These are phyloP conservation scores for Trissonchulus latispiculum DNA, from an alignment of 2,888 invertebrate genomes.

Conservation along the genomic window DNA sequence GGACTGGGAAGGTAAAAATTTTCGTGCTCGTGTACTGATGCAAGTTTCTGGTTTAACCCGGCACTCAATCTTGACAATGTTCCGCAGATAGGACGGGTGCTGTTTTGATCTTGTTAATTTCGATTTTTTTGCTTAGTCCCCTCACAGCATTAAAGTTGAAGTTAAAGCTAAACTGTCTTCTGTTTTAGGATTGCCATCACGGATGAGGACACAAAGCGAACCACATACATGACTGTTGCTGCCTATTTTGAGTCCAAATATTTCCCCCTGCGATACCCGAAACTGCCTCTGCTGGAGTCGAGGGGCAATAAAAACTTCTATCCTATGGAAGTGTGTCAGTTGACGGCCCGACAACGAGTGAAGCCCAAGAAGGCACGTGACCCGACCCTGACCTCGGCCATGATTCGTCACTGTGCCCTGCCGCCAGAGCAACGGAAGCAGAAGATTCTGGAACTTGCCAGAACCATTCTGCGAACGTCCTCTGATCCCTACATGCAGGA, in stretches of 20 bases:
- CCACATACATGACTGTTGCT: neutral
- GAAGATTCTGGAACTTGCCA: neutral
- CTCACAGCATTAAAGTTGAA: too few relatives aligned
- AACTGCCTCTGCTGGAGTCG: neutral
- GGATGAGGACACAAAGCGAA: neutral
- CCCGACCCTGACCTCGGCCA: slow-evolving; percentile 8
- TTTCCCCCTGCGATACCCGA: neutral
- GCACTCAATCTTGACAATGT: too few relatives aligned
- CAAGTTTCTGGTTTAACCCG: too few relatives aligned
- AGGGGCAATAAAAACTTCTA: neutral
- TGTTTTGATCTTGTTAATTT: too few relatives aligned
- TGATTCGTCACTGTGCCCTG: neutral
- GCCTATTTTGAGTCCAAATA: neutral
- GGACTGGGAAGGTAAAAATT: too few relatives aligned
- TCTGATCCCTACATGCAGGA: neutral
- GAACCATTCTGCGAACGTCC: neutral
- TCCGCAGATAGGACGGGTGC: too few relatives aligned
- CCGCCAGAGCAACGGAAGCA: neutral
- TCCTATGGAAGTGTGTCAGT: neutral
- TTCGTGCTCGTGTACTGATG: too few relatives aligned
- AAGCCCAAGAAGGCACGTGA: neutral
- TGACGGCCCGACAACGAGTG: slow-evolving; percentile 7
- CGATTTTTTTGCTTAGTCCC: too few relatives aligned
- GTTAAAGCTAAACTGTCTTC: too few relatives aligned
- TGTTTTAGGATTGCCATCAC: too few relatives aligned